phyloP scores from a whole-genome alignment of 1,140 invertebrate species.

The Lineus longissimus region DNA sequence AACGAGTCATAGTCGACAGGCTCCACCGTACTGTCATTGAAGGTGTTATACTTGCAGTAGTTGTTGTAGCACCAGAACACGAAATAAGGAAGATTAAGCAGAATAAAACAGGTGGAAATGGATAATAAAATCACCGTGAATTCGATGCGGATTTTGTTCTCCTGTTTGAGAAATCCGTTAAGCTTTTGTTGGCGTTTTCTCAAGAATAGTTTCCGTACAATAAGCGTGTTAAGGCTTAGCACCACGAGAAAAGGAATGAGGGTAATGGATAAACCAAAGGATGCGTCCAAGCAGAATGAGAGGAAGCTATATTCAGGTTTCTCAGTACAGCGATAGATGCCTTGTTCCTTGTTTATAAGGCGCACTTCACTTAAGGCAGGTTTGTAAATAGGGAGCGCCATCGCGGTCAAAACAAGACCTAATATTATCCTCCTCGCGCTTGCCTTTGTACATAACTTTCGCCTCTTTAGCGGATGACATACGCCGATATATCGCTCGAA shows the following conservation, averaged over 20 bases:
- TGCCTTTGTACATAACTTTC: conserved; percentile 8
- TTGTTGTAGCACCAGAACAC: conserved; percentile 28
- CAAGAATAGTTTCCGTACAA: conserved; percentile 28
- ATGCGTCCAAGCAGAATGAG: conserved; percentile 38
- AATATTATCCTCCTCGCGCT: conserved; percentile 4
- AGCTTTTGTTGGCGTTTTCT: conserved; percentile 17
- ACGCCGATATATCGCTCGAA: conserved; percentile 40
- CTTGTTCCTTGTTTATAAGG: background rate
- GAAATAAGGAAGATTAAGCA: conserved; percentile 37
- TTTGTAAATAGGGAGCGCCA: conserved; percentile 11
- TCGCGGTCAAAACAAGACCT: background rate
- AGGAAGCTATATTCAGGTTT: conserved; percentile 23
- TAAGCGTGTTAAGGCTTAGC: conserved; percentile 33
- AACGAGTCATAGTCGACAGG: background rate
- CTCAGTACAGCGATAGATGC: conserved; percentile 21
- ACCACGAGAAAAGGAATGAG: conserved; percentile 39
- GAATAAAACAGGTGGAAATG: conserved; percentile 34
- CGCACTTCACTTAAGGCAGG: conserved; percentile 5
- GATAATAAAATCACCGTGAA: conserved; percentile 35
- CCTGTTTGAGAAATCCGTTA: conserved; percentile 19
- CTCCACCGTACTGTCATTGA: background rate
- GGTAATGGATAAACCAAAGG: conserved; percentile 38
- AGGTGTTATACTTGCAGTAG: background rate
- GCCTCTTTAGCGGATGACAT: conserved; percentile 21
- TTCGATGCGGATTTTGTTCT: conserved; percentile 30